Conservation (phyloP, 2,888 invertebrate species). For the Prosapia bicincta region DNA sequence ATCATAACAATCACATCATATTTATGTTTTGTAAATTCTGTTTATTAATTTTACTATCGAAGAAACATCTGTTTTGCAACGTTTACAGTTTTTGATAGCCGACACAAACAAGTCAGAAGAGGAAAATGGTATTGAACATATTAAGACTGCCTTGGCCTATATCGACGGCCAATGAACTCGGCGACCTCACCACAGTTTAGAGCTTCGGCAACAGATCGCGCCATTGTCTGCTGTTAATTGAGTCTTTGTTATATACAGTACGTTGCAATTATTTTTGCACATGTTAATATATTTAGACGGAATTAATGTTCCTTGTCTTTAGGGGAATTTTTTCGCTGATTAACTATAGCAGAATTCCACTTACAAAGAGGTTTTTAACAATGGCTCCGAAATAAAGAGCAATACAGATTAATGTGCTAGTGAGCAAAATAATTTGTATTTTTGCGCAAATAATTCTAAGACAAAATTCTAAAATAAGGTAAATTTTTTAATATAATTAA, state of each 20-base stretch:
- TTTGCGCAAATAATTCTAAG: no score
- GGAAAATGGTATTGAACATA: not conserved
- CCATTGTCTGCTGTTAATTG: not conserved
- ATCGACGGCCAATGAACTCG: conserved; percentile 16
- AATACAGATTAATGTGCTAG: no score
- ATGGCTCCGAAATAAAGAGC: no score
- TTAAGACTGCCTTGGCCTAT: conserved; percentile 17
- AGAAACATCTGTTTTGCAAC: no score
- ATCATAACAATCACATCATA: no score
- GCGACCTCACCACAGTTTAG: conserved; percentile 10
- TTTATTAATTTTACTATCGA: no score
- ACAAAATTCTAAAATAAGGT: no score
- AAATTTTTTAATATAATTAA: no score
- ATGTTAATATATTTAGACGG: not conserved
- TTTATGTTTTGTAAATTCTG: no score
- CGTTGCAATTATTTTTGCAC: not conserved
- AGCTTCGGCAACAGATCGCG: not conserved
- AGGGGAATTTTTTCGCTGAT: not conserved
- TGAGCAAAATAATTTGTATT: no score
- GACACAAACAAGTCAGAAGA: not conserved
- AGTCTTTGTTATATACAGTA: not conserved
- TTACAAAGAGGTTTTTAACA: not conserved
- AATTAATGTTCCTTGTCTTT: not conserved
- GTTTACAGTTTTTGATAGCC: no score
- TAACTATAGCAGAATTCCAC: not conserved